A percentile compares a stretch with the other conserved stretches of the same genome.
phyloP scores from a whole-genome alignment of 2,797 vertebrate species.

The Gymnocypris eckloni region DNA sequence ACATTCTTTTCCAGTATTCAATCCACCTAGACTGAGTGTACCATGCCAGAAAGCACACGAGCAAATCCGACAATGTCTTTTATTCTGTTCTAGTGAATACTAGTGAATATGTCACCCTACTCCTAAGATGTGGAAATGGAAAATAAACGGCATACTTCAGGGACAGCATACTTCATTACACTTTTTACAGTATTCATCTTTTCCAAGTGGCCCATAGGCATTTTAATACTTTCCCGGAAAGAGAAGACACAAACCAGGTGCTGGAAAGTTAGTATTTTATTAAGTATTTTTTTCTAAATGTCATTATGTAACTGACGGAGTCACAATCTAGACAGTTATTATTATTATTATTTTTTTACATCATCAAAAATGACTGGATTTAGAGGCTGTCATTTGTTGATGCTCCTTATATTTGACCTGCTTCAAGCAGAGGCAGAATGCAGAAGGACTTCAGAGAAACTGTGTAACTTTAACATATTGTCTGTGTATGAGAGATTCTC shows the following conservation, averaged over 20 bases:
- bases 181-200: not conserved
- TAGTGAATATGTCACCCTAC: not conserved
- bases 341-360: not conserved
- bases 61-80: slow-evolving; percentile 9
- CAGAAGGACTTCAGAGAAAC: slow-evolving; percentile 15
- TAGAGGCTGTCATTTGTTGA: not conserved
- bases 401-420: not conserved
- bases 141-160: slow-evolving; percentile 43
- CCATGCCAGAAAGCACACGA: not conserved
- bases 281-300: not conserved
- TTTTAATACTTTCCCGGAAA: not conserved
- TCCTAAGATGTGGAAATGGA: slow-evolving; percentile 27
- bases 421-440: not conserved
- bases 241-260: not conserved
- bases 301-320: not conserved
- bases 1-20: not conserved
- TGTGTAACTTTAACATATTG: slow-evolving; percentile 4
- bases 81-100: slow-evolving; percentile 14
- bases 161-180: slow-evolving; percentile 15
- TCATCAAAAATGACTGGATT: not conserved
- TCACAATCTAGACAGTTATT: not conserved
- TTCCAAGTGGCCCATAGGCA: not conserved
- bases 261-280: not conserved
- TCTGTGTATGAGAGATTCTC: slow-evolving; percentile 18
- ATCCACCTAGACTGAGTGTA: not conserved